Evolutionary conservation across 2,888 invertebrate species (phyloP).

Genomic region (Rapana venosa): DNA sequence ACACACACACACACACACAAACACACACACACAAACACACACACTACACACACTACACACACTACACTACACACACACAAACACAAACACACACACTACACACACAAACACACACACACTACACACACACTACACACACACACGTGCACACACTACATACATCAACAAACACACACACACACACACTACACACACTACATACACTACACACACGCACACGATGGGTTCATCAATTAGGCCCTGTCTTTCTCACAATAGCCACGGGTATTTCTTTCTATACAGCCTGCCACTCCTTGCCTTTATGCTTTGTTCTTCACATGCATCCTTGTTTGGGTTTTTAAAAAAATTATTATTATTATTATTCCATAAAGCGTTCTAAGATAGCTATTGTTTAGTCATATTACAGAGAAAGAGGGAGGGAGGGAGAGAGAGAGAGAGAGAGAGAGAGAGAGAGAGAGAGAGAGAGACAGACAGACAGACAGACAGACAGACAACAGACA

Average conservation of each 20-base stretch:
- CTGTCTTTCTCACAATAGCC: not conserved
- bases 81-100: too few species aligned
- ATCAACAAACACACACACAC: too few species aligned
- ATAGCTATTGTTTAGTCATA: not conserved
- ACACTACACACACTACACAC: too few species aligned
- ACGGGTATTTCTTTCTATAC: not conserved
- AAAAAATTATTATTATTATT: too few species aligned
- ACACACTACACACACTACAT: too few species aligned
- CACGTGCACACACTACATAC: too few species aligned
- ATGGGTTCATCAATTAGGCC: not conserved
- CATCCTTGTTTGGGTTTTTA: not conserved
- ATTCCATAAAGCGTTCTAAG: not conserved
- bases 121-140: too few species aligned
- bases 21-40: too few species aligned
- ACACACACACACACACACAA: too few species aligned
- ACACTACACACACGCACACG: not conserved
- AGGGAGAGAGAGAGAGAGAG: slow-evolving; percentile 14
- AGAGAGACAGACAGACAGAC: not conserved
- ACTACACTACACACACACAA: too few species aligned
- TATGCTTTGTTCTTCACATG: not conserved
- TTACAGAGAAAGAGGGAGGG: not conserved
- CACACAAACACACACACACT: too few species aligned
- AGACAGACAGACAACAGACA: not conserved
- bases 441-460: not conserved
- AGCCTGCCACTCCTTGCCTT: not conserved